Evolutionary conservation across 2,888 invertebrate genomes (phyloP).

Genomic region (Julus scandinavius): DNA sequence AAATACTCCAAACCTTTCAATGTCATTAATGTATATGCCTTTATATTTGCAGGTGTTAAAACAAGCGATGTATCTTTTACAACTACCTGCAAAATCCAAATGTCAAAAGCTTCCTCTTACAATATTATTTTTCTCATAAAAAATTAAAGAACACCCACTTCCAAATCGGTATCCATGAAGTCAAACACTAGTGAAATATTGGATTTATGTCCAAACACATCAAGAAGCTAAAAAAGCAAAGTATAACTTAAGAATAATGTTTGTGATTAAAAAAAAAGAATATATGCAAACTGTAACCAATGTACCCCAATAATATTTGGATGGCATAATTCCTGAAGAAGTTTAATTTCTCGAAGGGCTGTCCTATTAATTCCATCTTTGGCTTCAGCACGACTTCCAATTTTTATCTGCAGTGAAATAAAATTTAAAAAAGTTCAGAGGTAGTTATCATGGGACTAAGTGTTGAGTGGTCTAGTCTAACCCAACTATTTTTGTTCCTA

Average conservation of each 20-base stretch:
- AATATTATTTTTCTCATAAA: too few species aligned
- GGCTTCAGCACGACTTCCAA: slow-evolving; percentile 92
- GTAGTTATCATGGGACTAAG: background rate
- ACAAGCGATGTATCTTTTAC: slow-evolving; percentile 89
- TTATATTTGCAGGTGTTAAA: slow-evolving; percentile 90
- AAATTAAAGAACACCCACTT: slow-evolving; percentile 72
- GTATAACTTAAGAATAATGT: background rate
- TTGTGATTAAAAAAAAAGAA: background rate
- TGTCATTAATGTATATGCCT: slow-evolving; percentile 95
- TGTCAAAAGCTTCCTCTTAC: too few species aligned
- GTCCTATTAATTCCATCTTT: slow-evolving; percentile 98
- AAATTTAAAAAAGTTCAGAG: background rate
- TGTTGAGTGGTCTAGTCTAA: too few species aligned
- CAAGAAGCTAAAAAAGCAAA: slow-evolving; percentile 69
- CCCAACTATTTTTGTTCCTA: too few species aligned
- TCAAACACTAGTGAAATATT: slow-evolving; percentile 99
- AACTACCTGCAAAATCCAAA: slow-evolving; percentile 62
- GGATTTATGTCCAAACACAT: slow-evolving; percentile 98
- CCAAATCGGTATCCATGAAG: slow-evolving; percentile 99
- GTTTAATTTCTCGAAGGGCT: slow-evolving; percentile 96
- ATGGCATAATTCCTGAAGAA: slow-evolving; percentile 94
- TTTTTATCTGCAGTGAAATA: slow-evolving; percentile 79
- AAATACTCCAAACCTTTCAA: slow-evolving; percentile 93
- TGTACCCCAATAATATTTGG: slow-evolving; percentile 90
- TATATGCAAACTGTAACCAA: slow-evolving; percentile 49